These are phyloP conservation scores for Hippocampus comes DNA, from an alignment of 2,113 vertebrate genomes.

Conservation along the genomic window DNA sequence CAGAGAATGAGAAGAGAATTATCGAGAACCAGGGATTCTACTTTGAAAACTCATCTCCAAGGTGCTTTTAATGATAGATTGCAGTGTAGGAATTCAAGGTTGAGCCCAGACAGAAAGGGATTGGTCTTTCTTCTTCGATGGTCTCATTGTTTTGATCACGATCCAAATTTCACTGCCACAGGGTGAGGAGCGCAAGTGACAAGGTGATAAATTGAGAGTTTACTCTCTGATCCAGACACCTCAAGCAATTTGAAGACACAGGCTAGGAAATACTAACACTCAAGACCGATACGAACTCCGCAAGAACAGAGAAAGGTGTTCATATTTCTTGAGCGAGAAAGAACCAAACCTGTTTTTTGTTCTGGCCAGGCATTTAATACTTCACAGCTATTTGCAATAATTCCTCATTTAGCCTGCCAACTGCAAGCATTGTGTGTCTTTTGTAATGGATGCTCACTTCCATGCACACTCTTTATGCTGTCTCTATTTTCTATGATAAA, in stretches of 20 bases:
- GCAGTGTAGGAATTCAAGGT: slow-evolving; percentile 3
- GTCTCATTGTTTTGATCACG: not conserved
- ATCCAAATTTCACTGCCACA: not conserved
- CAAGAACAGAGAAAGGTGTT: not conserved
- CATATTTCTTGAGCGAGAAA: no score
- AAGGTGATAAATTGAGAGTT: not conserved
- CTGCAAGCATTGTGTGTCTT: no score
- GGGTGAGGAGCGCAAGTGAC: not conserved
- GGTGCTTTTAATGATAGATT: slow-evolving; percentile 20
- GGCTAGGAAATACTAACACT: not conserved
- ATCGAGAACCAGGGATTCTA: slow-evolving; percentile 10
- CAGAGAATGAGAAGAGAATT: slow-evolving; percentile 28
- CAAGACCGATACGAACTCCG: not conserved
- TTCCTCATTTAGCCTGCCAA: not conserved
- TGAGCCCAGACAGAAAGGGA: not conserved
- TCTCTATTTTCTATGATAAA: not conserved
- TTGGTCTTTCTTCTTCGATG: not conserved
- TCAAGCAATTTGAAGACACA: not conserved
- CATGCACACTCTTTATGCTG: not conserved
- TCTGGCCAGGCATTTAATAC: not conserved
- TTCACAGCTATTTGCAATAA: not conserved
- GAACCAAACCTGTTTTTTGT: not conserved
- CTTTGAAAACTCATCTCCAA: slow-evolving; percentile 29
- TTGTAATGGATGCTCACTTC: not conserved
- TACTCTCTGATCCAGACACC: not conserved